phyloP scores from a whole-genome alignment of 2,113 vertebrate genomes.

The Campylomormyrus numenius region DNA sequence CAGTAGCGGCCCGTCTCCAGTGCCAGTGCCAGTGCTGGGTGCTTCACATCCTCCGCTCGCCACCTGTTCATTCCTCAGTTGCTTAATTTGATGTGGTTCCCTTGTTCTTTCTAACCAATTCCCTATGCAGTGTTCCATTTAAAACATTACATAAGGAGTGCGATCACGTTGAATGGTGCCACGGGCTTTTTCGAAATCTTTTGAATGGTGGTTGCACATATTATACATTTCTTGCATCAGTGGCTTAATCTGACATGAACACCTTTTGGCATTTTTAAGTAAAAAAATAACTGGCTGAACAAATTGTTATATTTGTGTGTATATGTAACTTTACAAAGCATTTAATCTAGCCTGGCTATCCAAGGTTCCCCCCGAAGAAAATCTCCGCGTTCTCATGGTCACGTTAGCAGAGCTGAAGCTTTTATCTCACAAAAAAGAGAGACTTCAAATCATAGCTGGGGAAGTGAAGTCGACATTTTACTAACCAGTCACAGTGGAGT shows the following conservation, averaged over 20 bases:
- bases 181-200: background rate
- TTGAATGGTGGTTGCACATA: background rate
- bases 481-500: background rate
- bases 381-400: background rate
- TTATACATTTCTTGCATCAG: background rate
- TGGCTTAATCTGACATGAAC: background rate
- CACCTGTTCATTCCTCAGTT: background rate
- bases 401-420: background rate
- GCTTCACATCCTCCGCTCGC: background rate
- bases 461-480: background rate
- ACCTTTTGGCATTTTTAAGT: background rate
- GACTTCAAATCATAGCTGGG: background rate
- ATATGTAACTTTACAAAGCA: background rate
- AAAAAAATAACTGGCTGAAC: background rate
- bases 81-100: background rate
- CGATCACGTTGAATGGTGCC: background rate
- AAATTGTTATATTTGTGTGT: background rate
- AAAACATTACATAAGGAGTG: background rate
- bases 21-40: background rate
- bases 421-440: background rate
- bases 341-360: background rate
- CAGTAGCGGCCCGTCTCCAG: slow-evolving; percentile 11
- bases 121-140: background rate
- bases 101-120: background rate
- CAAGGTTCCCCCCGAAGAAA: background rate